A percentile compares a stretch with the other conserved stretches of the same genome.
phyloP scores from a whole-genome alignment of 2,888 invertebrate species.

The Tetrapedia diversipes region DNA sequence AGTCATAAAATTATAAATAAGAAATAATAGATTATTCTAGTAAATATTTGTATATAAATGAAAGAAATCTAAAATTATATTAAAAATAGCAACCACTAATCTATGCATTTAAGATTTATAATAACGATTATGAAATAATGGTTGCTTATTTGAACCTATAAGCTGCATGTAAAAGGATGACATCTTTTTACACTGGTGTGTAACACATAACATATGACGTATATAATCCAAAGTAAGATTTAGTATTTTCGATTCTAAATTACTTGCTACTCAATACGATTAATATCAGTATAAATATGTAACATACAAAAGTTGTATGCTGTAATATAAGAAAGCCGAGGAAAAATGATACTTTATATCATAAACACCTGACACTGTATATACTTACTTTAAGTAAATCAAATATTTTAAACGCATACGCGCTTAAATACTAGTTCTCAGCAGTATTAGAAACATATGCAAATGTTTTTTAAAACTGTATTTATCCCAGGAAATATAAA shows the following conservation, averaged over 20 bases:
- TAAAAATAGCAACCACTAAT: slow-evolving; percentile 35
- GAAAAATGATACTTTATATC: slow-evolving; percentile 39
- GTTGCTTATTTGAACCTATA: slow-evolving; percentile 35
- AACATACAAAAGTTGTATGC: slow-evolving; percentile 27
- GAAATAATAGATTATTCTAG: slow-evolving; percentile 29
- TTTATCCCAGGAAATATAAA: slow-evolving; percentile 86
- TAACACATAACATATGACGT: slow-evolving; percentile 30
- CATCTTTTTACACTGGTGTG: too few relatives aligned
- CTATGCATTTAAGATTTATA: slow-evolving; percentile 44
- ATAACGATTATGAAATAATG: slow-evolving; percentile 55
- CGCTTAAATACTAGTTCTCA: slow-evolving; percentile 47
- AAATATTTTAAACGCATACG: slow-evolving; percentile 29
- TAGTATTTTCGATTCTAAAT: slow-evolving; percentile 13
- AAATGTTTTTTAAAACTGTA: slow-evolving; percentile 84
- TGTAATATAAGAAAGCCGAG: slow-evolving; percentile 36
- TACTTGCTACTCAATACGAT: slow-evolving; percentile 23
- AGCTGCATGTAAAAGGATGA: slow-evolving; percentile 50
- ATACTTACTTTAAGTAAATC: slow-evolving; percentile 53
- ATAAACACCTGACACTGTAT: slow-evolving; percentile 41
- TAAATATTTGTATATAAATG: slow-evolving; percentile 41
- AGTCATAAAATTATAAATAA: slow-evolving; percentile 36
- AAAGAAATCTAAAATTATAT: slow-evolving; percentile 39
- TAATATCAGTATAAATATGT: slow-evolving; percentile 38
- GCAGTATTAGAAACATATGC: slow-evolving; percentile 57
- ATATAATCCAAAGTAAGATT: slow-evolving; percentile 46